A percentile compares a stretch with the other conserved stretches of the same genome.
Evolutionary conservation across 2,888 invertebrate species (phyloP).

Genomic region (Conchocele bisecta): DNA sequence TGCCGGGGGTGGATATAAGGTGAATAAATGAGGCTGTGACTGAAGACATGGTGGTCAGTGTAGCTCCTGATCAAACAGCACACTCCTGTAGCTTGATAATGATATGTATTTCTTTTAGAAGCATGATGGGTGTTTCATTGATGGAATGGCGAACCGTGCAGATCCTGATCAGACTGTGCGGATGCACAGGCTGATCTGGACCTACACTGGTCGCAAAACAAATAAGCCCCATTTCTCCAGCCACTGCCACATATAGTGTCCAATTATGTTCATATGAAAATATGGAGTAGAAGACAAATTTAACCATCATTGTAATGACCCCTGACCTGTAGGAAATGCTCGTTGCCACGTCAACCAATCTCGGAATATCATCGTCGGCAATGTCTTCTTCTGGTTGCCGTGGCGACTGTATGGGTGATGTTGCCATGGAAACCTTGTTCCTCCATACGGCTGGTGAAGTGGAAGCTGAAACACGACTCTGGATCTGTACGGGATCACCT

Average conservation of each 20-base stretch:
- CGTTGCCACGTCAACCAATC: slow-evolving; percentile 58
- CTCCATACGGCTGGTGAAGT: slow-evolving; percentile 45
- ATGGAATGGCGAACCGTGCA: no score
- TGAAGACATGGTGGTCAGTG: no score
- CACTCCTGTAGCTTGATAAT: no score
- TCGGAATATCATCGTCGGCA: slow-evolving; percentile 14
- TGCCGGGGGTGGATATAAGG: no score
- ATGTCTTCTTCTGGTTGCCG: slow-evolving; percentile 13
- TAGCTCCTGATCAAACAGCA: no score
- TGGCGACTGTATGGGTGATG: slow-evolving; percentile 46
- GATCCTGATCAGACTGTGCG: no score
- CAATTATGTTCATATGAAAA: not conserved
- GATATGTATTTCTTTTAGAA: no score
- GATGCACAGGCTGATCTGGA: no score
- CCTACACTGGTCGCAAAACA: no score
- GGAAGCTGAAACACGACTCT: slow-evolving; percentile 46
- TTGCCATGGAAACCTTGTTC: slow-evolving; percentile 44
- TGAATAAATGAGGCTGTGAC: no score
- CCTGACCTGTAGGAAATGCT: slow-evolving; percentile 59
- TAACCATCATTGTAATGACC: not conserved
- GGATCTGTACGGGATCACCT: slow-evolving; percentile 48
- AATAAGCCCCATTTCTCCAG: not conserved
- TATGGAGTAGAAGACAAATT: not conserved
- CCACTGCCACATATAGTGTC: not conserved
- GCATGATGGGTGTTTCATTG: no score